Conservation (phyloP, 1,140 invertebrate species). For the Habropoda laboriosa region DNA sequence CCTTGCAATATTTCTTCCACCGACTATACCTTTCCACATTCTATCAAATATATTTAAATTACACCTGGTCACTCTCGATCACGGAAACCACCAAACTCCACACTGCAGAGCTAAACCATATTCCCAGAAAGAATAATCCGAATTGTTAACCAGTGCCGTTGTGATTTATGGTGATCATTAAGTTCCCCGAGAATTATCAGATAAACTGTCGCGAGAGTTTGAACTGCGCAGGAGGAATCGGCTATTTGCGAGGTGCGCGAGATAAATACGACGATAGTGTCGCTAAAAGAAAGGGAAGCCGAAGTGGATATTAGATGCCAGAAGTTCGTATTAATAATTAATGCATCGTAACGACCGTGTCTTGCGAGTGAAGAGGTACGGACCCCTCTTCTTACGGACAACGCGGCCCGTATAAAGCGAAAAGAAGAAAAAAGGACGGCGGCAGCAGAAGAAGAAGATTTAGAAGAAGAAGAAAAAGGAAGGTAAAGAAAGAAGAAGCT, state of each 20-base stretch:
- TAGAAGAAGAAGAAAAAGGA: background rate
- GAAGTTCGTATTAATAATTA: conserved; percentile 63
- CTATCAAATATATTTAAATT: too few species aligned
- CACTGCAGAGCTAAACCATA: too few species aligned
- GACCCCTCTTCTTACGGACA: conserved; percentile 10
- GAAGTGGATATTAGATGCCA: conserved; percentile 54
- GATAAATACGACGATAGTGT: conserved; percentile 42
- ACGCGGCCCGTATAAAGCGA: conserved; percentile 6
- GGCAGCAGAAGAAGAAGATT: background rate
- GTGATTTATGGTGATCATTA: conserved; percentile 25
- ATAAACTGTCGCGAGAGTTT: background rate
- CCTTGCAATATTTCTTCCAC: too few species aligned
- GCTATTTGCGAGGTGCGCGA: conserved; percentile 37
- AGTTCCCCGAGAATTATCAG: background rate
- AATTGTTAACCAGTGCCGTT: background rate
- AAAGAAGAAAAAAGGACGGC: background rate
- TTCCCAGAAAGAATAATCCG: conserved; percentile 27
- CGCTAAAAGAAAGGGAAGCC: conserved; percentile 12
- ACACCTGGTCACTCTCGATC: too few species aligned
- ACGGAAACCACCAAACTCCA: too few species aligned
- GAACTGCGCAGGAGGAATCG: conserved; percentile 13
- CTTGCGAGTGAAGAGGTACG: conserved; percentile 44
- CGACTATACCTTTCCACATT: too few species aligned
- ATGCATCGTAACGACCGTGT: conserved; percentile 62
- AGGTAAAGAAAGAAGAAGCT: conserved; percentile 44